A percentile compares a stretch with the other conserved stretches of the same genome.
These are phyloP conservation scores for Elmis aenea DNA, from an alignment of 2,888 invertebrate genomes.

Conservation along the genomic window DNA sequence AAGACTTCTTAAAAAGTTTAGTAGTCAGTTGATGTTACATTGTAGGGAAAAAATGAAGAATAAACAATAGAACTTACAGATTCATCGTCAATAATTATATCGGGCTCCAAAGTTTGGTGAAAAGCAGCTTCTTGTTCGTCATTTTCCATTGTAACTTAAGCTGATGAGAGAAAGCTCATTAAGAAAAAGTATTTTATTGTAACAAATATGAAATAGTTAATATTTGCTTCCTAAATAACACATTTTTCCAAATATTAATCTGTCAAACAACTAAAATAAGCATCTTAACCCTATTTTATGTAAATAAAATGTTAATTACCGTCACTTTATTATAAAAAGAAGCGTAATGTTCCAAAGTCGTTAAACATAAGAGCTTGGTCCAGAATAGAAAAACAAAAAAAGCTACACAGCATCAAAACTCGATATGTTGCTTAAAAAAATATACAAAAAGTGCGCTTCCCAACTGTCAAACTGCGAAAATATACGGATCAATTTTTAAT, in stretches of 20 bases:
- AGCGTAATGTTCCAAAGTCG: slow-evolving; percentile 3
- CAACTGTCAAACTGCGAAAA: slow-evolving; percentile 31
- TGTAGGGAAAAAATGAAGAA: background rate
- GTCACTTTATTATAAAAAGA: slow-evolving; percentile 10
- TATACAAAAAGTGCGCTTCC: slow-evolving; percentile 42
- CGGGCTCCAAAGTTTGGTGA: slow-evolving; percentile 35
- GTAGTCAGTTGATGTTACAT: no score
- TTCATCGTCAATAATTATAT: slow-evolving; percentile 38
- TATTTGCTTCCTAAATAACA: no score
- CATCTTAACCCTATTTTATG: slow-evolving; percentile 26
- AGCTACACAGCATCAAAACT: slow-evolving; percentile 31
- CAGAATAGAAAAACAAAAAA: slow-evolving; percentile 36
- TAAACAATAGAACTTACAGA: slow-evolving; percentile 20
- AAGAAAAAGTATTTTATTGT: background rate
- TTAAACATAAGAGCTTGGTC: slow-evolving; percentile 22
- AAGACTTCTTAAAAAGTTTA: no score
- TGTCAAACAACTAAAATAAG: slow-evolving; percentile 39
- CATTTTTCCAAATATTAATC: slow-evolving; percentile 30
- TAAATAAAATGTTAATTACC: slow-evolving; percentile 12
- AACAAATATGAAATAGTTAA: no score
- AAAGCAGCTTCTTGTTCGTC: slow-evolving; percentile 29
- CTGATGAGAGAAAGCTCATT: slow-evolving; percentile 8
- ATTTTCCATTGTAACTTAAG: slow-evolving; percentile 21
- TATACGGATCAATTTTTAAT: slow-evolving; percentile 27
- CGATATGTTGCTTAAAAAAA: slow-evolving; percentile 37